These are phyloP conservation scores for Bubo scandiacus DNA, from an alignment of 2,113 vertebrate species.

Conservation along the genomic window DNA sequence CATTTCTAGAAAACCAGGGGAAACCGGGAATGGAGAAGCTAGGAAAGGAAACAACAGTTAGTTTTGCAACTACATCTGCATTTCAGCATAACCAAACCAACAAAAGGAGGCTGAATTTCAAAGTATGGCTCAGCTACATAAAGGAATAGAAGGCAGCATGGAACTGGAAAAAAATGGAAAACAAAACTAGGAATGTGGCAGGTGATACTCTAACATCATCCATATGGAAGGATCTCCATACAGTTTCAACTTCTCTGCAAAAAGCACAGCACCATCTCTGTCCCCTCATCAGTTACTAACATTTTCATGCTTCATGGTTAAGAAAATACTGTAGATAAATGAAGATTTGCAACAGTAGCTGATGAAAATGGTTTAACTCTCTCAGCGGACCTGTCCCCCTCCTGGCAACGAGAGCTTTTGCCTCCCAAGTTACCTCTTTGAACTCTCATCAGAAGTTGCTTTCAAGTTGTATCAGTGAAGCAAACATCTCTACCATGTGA, in stretches of 20 bases:
- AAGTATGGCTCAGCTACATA: neutral
- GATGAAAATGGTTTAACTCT: neutral
- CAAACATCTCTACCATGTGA: neutral
- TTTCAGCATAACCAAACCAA: neutral
- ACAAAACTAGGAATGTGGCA: neutral
- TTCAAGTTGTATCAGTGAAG: neutral
- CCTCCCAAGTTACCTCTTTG: neutral
- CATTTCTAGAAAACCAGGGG: neutral
- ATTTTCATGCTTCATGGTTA: neutral
- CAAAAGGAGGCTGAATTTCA: neutral
- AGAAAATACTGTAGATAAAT: neutral
- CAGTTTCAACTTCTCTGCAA: neutral
- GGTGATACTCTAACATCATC: neutral
- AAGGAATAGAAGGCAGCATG: neutral
- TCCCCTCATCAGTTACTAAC: neutral
- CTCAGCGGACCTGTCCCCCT: neutral
- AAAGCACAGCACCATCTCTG: neutral
- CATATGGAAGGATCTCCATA: rapidly evolving
- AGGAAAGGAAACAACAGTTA: neutral
- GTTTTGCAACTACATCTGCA: neutral
- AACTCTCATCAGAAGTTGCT: neutral
- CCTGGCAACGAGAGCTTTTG: neutral
- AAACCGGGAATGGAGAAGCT: neutral
- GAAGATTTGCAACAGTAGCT: neutral
- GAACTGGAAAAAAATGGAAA: neutral